Base-by-base conservation (phyloP, 2,113 vertebrate genomes). In the Laterallus jamaicensis region DNA sequence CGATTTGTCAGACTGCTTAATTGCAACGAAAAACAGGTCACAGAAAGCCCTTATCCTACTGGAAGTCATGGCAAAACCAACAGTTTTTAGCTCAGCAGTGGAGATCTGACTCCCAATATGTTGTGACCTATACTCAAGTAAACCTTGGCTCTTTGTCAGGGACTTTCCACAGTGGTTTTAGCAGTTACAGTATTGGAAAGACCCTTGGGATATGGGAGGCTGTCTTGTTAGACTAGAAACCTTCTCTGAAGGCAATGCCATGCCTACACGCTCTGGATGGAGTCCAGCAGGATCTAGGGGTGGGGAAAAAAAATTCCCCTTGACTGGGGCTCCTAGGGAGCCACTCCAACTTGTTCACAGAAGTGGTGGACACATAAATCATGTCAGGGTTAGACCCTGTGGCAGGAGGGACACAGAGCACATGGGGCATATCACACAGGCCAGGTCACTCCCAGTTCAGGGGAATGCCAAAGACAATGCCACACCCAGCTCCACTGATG, bases 131-230 rank as follows among this genome's bases (percentile, higher is more conserved):
- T n/a, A 74, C 22, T 88, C 73, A 94, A 28, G 25, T 11, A 78
- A 94, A 73, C 15, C 42, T 28, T 96, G 92, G 92, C 92, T 93
- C 83, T 54, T 44, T 75, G 90, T 93, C 95, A 97, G 95, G 93
- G 93, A 94, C 82, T 96, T 96, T 95, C 93, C 88, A 68, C 60
- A 82, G 92, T 15, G 40, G 86, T 84, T 94, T 90, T 49, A 95
- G 79, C 32, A 29, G 76, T 86, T 96, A 68, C 76, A 69, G 82
- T 28, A 75, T 9, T 94, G 93, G 93, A 96, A 96, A 96, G 93
- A 92, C 90, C 90, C 86, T 37, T 90, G 93, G 80, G 90, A 96
- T 37, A 86, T 21, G 76, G 42, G 80, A 93, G 94, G 71, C 19
- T 88, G 52, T 56, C 39, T 92, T 86, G 64, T 90, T 74, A 90